Evolutionary conservation across 2,797 vertebrate species (phyloP), one percentile per base, ranked within the genome.

Genomic region (Ambastaia sidthimunki): DNA sequence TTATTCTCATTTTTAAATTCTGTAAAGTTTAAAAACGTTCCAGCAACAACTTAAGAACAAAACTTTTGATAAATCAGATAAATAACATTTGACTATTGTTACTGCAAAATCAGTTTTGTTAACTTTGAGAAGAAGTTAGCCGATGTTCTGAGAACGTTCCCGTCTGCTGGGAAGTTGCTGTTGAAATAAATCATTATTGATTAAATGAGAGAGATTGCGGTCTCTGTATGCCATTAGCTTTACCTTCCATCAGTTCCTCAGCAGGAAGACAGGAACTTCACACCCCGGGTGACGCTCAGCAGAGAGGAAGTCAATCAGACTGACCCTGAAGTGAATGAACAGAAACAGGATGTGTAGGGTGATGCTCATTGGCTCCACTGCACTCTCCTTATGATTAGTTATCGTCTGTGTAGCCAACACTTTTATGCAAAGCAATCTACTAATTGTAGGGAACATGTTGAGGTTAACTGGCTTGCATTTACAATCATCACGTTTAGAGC

Each of bases 351-450:
- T 66, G 34, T 72, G 44, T 15, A 71, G 41, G 18, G n/a, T 78
- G 41, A 18, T 2, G 55, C 54, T 70, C 44, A 62, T 19, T 6
- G 28, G 16, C 31, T 72, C 21, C 21, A 16, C 7, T 54, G 47
- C 54, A 19, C 50, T 47, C 44, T 80, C 23, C 34, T n/a, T 13
- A 73, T 72, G 31, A 80, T 80, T 79, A 73, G 60, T 16, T 79
- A 44, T 73, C 37, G 12, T 7, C 50, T 0, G 21, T 79, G 77
- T 50, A 65, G 21, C 62, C 18, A 13, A 73, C 60, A 73, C 48
- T 80, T 80, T 80, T 23, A 73, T 73, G 77, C 70, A 73, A 80
- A 80, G 60, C 70, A 80, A 80, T 80, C 73, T 80, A 55, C 70
- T 80, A 80, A 80, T 80, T 80, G 70, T 67, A 25, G 37, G 62